These are phyloP conservation scores for Phengaris alcon DNA, from an alignment of 2,888 invertebrate genomes.

Conservation along the genomic window DNA sequence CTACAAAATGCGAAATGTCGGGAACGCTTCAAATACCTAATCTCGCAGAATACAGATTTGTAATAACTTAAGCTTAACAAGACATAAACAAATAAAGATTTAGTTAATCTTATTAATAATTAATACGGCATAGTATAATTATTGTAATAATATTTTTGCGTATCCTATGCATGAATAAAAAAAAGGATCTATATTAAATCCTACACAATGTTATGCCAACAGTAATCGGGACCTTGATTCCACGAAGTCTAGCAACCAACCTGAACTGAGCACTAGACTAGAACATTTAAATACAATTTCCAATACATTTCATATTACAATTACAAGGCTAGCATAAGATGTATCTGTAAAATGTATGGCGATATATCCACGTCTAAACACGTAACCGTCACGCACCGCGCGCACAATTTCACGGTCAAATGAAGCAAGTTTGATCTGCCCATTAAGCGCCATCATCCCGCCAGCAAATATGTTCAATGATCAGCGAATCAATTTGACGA, in stretches of 20 bases:
- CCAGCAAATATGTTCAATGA: conserved; percentile 57
- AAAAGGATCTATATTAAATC: not conserved
- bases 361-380: conserved; percentile 50
- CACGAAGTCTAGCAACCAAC: not conserved
- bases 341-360: conserved; percentile 27
- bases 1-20: too few species aligned
- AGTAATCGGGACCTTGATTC: not conserved
- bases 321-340: conserved; percentile 1
- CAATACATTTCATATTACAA: too few species aligned
- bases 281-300: too few species aligned
- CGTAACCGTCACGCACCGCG: conserved; percentile 62
- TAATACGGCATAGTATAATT: too few species aligned
- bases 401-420: conserved; percentile 73
- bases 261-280: conserved; percentile 21
- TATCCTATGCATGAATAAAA: not conserved
- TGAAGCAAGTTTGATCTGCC: conserved; percentile 64
- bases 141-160: too few species aligned
- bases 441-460: conserved; percentile 57
- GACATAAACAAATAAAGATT: too few species aligned
- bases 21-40: too few species aligned
- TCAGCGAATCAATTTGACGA: conserved; percentile 43
- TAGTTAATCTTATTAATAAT: too few species aligned
- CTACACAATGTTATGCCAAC: not conserved
- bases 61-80: too few species aligned
- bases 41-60: too few species aligned